These are phyloP conservation scores for Helicoverpa assulta DNA, from an alignment of 2,888 invertebrate species.

Conservation along the genomic window DNA sequence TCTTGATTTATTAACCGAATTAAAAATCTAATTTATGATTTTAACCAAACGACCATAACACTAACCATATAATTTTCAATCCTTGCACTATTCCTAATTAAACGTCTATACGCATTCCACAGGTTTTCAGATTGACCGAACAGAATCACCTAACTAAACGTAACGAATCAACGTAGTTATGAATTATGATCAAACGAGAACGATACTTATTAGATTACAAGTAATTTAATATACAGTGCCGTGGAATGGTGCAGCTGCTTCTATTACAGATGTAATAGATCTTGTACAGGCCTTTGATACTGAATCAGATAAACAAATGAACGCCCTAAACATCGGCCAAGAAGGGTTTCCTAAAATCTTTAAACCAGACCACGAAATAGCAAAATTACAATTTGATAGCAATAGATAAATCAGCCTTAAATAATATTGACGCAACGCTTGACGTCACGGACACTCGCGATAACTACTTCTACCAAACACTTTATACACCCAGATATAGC, in stretches of 20 bases:
- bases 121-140: conserved; percentile 38
- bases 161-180: conserved; percentile 42
- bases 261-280: conserved; percentile 19
- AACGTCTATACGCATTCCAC: conserved; percentile 28
- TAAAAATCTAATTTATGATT: not conserved
- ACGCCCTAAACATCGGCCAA: not conserved
- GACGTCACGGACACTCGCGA: conserved; percentile 47
- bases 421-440: conserved; percentile 38
- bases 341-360: not conserved
- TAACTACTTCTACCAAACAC: conserved; percentile 38
- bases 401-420: conserved; percentile 29
- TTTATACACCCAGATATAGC: conserved; percentile 34
- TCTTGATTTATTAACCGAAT: too few relatives aligned
- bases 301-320: conserved; percentile 4
- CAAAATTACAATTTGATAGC: conserved; percentile 16
- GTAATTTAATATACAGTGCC: conserved; percentile 50
- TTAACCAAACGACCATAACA: too few relatives aligned
- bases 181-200: conserved; percentile 51
- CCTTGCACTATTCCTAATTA: conserved; percentile 4
- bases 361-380: conserved; percentile 3
- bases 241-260: conserved; percentile 27
- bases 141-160: conserved; percentile 50
- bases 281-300: conserved; percentile 16
- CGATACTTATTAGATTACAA: conserved; percentile 60
- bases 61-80: not conserved